These are phyloP conservation scores for Tadarida brasiliensis DNA, from an alignment of 2,797 vertebrate genomes.

Conservation along the genomic window DNA sequence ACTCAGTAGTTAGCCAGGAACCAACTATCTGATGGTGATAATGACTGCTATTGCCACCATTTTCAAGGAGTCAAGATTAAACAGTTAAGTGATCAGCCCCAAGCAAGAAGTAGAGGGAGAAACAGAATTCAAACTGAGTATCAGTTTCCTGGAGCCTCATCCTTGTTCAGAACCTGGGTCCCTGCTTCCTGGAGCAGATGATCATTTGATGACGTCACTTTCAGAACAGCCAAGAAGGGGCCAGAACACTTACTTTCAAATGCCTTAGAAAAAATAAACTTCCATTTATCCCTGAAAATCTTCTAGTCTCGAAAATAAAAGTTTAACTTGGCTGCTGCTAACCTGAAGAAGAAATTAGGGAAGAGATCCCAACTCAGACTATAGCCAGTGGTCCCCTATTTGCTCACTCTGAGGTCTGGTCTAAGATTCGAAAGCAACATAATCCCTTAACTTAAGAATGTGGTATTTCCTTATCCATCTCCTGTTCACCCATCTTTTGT, in stretches of 20 bases:
- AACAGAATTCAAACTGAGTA: rapidly evolving
- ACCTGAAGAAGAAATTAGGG: background rate
- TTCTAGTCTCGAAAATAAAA: background rate
- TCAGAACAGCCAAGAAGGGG: background rate
- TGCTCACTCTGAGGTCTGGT: background rate
- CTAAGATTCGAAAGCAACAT: constrained; percentile 37
- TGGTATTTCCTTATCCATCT: background rate
- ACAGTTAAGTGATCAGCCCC: background rate
- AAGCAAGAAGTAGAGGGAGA: background rate
- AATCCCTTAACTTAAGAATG: constrained; percentile 60
- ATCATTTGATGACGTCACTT: background rate
- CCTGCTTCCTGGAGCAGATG: background rate
- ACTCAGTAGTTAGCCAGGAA: background rate
- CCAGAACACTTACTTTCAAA: background rate
- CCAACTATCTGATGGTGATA: too few relatives aligned
- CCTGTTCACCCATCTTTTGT: background rate
- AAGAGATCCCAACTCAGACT: background rate
- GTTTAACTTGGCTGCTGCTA: background rate
- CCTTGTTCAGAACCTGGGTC: too few relatives aligned
- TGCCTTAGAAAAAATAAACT: background rate
- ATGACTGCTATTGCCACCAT: rapidly evolving
- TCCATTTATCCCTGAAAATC: background rate
- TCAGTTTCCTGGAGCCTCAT: rapidly evolving
- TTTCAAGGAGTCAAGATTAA: background rate
- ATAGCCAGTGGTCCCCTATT: background rate